phyloP scores from a whole-genome alignment of 2,888 invertebrate species.

The Leucophora obtusa region DNA sequence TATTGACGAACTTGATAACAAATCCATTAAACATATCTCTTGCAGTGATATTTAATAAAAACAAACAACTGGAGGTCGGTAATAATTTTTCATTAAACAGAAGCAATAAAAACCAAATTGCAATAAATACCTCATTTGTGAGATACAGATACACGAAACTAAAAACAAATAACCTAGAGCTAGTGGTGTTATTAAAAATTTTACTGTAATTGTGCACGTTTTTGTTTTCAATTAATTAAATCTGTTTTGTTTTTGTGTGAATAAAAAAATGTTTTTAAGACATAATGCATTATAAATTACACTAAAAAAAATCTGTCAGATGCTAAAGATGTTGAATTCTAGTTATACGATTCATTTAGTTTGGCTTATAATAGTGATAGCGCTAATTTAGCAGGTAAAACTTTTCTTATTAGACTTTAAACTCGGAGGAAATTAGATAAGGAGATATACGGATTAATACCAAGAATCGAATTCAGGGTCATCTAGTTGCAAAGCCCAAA shows the following conservation, averaged over 20 bases:
- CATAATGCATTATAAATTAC: neutral
- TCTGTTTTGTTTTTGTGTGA: neutral
- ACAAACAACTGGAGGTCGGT: conserved; percentile 13
- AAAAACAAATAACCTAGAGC: conserved; percentile 25
- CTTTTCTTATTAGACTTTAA: too few relatives aligned
- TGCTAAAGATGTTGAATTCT: too few relatives aligned
- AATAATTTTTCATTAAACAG: conserved; percentile 13
- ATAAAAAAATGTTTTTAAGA: neutral
- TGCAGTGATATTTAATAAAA: neutral
- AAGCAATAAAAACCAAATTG: conserved; percentile 10
- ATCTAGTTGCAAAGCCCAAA: too few relatives aligned
- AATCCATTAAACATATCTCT: neutral
- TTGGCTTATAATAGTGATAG: too few relatives aligned
- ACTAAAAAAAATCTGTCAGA: neutral
- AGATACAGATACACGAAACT: neutral
- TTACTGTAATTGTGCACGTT: conserved; percentile 35
- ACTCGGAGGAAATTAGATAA: too few relatives aligned
- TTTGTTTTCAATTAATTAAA: conserved; percentile 28
- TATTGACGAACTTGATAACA: neutral
- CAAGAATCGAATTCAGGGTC: too few relatives aligned
- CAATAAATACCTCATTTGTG: conserved; percentile 18
- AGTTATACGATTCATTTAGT: too few relatives aligned
- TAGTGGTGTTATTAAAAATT: conserved; percentile 23
- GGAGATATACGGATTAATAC: too few relatives aligned
- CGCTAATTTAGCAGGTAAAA: too few relatives aligned